Conservation (phyloP, 2,113 vertebrate genomes). For the Ptyas mucosa region DNA sequence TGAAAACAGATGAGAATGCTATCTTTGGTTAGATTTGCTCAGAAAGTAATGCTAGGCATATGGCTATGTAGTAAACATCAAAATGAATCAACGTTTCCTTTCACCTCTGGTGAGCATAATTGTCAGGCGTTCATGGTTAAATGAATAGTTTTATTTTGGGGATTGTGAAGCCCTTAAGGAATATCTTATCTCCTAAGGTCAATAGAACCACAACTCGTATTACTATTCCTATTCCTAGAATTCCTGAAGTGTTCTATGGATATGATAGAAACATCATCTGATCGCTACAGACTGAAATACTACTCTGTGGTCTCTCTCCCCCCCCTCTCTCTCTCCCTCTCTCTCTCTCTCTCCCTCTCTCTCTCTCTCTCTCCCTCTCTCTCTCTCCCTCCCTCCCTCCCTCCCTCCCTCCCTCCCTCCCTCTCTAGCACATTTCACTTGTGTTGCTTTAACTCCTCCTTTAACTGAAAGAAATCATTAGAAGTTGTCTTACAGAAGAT, state of each 20-base stretch:
- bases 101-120: not conserved
- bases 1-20: constrained; percentile 5
- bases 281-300: not conserved
- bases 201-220: not conserved
- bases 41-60: not conserved
- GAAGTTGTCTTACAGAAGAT: not conserved
- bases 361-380: too few relatives aligned
- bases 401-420: too few relatives aligned
- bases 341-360: too few relatives aligned
- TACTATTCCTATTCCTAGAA: not conserved
- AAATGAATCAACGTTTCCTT: not conserved
- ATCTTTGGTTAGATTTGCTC: constrained; percentile 6
- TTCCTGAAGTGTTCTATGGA: not conserved
- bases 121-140: not conserved
- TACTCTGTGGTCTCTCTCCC: not conserved
- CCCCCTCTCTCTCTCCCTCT: too few relatives aligned
- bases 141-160: not conserved
- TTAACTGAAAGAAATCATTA: not conserved
- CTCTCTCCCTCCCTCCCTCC: too few relatives aligned
- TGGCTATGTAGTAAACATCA: constrained; percentile 19
- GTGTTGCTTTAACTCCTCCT: not conserved
- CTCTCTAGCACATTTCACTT: not conserved
- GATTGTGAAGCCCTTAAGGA: not conserved
- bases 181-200: not conserved
- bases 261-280: not conserved